Conservation (phyloP, 1,140 invertebrate species). For the Sinella curviseta region DNA sequence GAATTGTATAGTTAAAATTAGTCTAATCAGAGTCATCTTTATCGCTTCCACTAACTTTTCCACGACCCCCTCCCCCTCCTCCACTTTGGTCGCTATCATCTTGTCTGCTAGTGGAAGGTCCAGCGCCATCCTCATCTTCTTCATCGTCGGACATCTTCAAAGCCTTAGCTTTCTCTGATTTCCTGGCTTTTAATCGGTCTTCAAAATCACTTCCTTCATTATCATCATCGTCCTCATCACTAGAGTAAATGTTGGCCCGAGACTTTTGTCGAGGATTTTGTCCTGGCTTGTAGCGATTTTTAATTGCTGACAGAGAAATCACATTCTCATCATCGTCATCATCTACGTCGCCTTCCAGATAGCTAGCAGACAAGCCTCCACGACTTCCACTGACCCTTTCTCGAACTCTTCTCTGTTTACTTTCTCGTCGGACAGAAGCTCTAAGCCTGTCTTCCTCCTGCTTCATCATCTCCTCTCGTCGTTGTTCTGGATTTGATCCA, state of each 20-base stretch:
- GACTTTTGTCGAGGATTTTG: slow-evolving; percentile 55
- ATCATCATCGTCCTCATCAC: slow-evolving; percentile 79
- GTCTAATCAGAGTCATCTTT: slow-evolving; percentile 35
- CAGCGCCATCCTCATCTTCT: slow-evolving; percentile 51
- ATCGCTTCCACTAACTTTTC: slow-evolving; percentile 17
- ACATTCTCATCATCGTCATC: slow-evolving; percentile 76
- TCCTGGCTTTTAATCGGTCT: slow-evolving; percentile 51
- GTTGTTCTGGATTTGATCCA: slow-evolving; percentile 88
- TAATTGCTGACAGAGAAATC: slow-evolving; percentile 89
- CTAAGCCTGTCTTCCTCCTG: slow-evolving; percentile 92
- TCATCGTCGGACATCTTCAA: slow-evolving; percentile 69
- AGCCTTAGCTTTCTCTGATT: slow-evolving; percentile 57
- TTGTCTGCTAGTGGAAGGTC: slow-evolving; percentile 22
- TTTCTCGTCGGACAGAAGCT: slow-evolving; percentile 76
- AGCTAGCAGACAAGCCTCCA: slow-evolving; percentile 61
- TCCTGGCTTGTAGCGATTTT: slow-evolving; percentile 86
- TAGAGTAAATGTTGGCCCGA: slow-evolving; percentile 75
- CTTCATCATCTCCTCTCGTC: slow-evolving; percentile 86
- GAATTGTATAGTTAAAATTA: too few relatives aligned
- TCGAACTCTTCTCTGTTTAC: slow-evolving; percentile 63
- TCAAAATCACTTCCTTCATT: slow-evolving; percentile 42
- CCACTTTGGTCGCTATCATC: slow-evolving; percentile 10
- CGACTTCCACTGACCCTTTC: slow-evolving; percentile 62
- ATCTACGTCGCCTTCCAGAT: slow-evolving; percentile 62
- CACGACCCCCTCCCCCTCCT: slow-evolving; percentile 39